These are phyloP conservation scores for Crotalus adamanteus DNA, from an alignment of 2,797 vertebrate species.

Conservation along the genomic window DNA sequence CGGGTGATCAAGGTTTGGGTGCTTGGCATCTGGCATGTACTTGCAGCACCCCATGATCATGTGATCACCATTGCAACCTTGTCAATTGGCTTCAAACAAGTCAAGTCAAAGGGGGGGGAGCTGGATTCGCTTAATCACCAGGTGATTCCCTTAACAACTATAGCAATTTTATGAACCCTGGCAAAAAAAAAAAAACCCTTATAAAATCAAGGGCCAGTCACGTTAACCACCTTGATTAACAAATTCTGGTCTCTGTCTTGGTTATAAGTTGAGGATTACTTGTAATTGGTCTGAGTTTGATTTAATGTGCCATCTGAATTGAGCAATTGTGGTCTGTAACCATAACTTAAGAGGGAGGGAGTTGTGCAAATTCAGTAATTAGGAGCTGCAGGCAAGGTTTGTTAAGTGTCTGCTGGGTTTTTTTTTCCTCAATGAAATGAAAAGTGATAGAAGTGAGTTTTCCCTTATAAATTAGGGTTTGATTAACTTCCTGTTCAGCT, in stretches of 20 bases:
- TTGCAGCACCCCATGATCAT: background rate
- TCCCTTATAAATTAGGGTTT: background rate
- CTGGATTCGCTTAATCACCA: background rate
- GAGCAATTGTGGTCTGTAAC: background rate
- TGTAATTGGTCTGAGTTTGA: background rate
- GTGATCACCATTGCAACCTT: background rate
- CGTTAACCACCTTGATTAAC: background rate
- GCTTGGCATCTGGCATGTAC: background rate
- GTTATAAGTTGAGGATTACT: background rate
- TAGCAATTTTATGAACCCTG: background rate
- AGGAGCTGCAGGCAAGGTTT: background rate
- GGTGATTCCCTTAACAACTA: background rate
- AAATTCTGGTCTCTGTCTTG: background rate
- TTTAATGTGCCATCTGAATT: background rate
- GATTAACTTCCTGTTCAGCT: background rate
- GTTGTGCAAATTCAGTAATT: background rate
- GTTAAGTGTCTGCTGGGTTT: background rate
- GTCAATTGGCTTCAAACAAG: background rate
- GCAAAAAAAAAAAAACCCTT: background rate
- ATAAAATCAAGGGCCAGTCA: background rate
- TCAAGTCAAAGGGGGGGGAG: background rate
- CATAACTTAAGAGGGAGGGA: background rate
- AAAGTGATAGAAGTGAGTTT: background rate
- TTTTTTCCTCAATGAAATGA: background rate
- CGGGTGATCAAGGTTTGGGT: background rate